These are phyloP conservation scores for Sphaerodactylus townsendi DNA, from an alignment of 2,113 vertebrate species.

Conservation along the genomic window DNA sequence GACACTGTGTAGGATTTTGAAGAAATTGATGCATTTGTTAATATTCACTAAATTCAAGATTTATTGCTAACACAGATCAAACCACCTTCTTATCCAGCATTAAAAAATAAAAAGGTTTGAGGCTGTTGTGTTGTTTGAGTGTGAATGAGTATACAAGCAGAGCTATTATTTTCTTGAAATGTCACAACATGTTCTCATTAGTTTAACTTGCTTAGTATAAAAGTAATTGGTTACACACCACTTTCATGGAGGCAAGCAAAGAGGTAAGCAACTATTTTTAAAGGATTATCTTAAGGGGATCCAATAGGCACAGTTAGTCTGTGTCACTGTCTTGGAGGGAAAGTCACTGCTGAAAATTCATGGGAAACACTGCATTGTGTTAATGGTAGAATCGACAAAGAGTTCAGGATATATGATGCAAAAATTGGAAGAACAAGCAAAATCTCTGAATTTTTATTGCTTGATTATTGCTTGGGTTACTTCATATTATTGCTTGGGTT, in stretches of 20 bases:
- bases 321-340: too few species aligned
- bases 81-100: background rate
- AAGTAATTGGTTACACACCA: conserved; percentile 38
- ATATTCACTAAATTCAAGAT: background rate
- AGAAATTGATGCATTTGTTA: background rate
- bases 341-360: too few species aligned
- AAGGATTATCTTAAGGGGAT: background rate
- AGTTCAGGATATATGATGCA: too few species aligned
- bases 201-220: conserved; percentile 24
- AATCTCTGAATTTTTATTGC: too few species aligned
- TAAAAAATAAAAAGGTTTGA: conserved; percentile 16
- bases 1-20: background rate
- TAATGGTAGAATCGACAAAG: too few species aligned
- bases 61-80: background rate
- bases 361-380: too few species aligned
- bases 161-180: conserved; percentile 54
- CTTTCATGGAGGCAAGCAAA: conserved; percentile 3
- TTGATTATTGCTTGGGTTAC: too few species aligned
- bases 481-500: too few species aligned
- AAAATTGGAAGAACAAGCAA: too few species aligned
- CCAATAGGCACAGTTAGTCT: background rate
- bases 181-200: conserved; percentile 39
- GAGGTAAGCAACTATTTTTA: background rate
- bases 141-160: conserved; percentile 36
- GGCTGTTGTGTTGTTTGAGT: conserved; percentile 29